Conservation (phyloP, 2,888 invertebrate genomes). For the Sinopyrophorus schimmeli region DNA sequence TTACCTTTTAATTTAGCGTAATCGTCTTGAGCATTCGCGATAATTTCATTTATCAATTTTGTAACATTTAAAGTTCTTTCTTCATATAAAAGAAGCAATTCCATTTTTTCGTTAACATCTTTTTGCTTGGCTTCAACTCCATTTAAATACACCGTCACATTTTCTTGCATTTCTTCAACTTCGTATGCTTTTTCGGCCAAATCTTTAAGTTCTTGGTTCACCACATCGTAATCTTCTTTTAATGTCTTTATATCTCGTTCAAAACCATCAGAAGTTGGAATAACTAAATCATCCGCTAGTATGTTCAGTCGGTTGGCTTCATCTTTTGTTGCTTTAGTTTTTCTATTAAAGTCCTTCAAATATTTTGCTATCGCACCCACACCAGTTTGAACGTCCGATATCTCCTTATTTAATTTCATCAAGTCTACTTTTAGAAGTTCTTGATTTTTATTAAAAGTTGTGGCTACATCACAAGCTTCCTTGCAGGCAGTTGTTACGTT, state of each 20-base stretch:
- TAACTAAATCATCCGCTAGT: constrained; percentile 74
- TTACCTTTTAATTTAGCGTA: too few species aligned
- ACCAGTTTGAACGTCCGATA: constrained; percentile 2
- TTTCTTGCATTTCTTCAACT: background rate
- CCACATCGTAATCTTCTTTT: background rate
- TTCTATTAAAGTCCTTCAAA: constrained; percentile 67
- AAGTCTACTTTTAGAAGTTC: too few species aligned
- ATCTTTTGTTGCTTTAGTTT: constrained; percentile 77
- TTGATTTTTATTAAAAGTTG: constrained; percentile 8
- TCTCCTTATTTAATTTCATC: too few species aligned
- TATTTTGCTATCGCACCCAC: constrained; percentile 1
- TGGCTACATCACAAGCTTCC: constrained; percentile 14
- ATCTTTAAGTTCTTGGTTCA: constrained; percentile 3
- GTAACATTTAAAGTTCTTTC: too few species aligned
- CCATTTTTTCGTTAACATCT: background rate
- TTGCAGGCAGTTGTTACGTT: constrained; percentile 1
- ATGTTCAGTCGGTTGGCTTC: constrained; percentile 79
- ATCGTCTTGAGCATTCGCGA: too few species aligned
- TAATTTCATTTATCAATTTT: too few species aligned
- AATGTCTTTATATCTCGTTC: background rate
- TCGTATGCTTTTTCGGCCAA: background rate
- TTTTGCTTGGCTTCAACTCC: constrained; percentile 4
- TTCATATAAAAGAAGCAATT: too few species aligned
- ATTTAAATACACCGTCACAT: constrained; percentile 1
- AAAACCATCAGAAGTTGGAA: constrained; percentile 59